phyloP scores from a whole-genome alignment of 2,113 vertebrate genomes.

The Colius striatus region DNA sequence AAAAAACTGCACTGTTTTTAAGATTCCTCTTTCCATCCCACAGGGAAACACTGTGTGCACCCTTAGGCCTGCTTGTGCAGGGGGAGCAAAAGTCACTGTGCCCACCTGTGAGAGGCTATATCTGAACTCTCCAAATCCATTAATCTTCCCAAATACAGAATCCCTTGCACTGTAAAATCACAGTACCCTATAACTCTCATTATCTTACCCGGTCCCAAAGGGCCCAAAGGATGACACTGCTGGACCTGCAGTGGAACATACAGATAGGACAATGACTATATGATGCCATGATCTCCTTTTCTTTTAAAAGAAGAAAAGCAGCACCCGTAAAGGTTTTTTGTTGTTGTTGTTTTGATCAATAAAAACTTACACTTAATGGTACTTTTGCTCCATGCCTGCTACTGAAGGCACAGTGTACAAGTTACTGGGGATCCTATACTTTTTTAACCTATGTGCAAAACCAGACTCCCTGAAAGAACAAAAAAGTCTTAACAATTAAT shows the following conservation, averaged over 20 bases:
- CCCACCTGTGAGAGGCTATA: background rate
- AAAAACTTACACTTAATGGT: background rate
- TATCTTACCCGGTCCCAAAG: background rate
- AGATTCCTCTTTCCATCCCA: background rate
- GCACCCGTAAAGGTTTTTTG: background rate
- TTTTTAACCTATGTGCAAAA: background rate
- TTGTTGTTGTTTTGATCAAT: background rate
- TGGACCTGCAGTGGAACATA: too few relatives aligned
- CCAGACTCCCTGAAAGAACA: background rate
- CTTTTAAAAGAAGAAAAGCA: background rate
- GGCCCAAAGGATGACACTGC: background rate
- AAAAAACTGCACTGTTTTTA: background rate
- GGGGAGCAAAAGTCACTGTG: background rate
- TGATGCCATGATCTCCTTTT: background rate
- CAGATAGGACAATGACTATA: background rate
- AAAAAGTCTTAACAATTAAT: background rate
- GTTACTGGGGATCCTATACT: background rate
- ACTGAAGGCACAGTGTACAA: background rate
- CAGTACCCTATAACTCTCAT: background rate
- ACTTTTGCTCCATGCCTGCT: background rate
- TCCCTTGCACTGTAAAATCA: background rate
- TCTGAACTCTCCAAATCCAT: background rate
- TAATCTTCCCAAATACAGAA: background rate
- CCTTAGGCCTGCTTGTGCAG: background rate
- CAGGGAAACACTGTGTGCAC: accelerated